A percentile compares a stretch with the other conserved stretches of the same genome.
These are phyloP conservation scores for Murina feae DNA, from an alignment of 2,113 vertebrate species.

Conservation along the genomic window DNA sequence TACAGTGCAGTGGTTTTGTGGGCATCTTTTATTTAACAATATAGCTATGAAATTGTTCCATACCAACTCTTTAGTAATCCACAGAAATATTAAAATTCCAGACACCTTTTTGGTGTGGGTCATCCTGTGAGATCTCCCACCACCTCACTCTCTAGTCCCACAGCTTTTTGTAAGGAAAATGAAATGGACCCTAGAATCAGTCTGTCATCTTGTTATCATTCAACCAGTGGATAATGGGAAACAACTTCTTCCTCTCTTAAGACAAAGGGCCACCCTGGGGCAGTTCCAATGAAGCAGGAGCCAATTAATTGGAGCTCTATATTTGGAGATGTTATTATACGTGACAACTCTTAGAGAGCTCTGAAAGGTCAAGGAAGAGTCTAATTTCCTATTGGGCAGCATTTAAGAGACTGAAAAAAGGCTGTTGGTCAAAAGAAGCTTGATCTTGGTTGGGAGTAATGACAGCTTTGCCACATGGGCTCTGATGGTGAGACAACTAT, in stretches of 20 bases:
- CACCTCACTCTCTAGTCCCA: neutral
- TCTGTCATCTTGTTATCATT: conserved; percentile 50
- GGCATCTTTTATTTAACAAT: neutral
- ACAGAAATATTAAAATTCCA: no score
- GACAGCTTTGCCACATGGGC: conserved; percentile 42
- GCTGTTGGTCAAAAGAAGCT: conserved; percentile 76
- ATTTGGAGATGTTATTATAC: neutral
- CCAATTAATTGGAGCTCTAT: neutral
- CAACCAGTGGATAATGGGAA: conserved; percentile 69
- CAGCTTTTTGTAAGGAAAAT: conserved; percentile 31
- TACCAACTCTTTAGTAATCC: neutral
- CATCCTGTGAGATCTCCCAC: neutral
- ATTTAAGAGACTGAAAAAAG: conserved; percentile 80
- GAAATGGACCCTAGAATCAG: conserved; percentile 9
- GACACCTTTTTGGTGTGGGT: neutral
- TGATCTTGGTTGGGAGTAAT: conserved; percentile 78
- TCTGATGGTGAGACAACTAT: conserved; percentile 11
- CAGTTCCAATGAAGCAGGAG: neutral
- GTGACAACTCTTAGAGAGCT: neutral
- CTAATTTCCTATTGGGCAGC: neutral
- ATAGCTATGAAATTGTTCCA: neutral
- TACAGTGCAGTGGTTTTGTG: neutral
- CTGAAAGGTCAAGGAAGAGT: neutral
- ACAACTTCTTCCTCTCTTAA: conserved; percentile 67
- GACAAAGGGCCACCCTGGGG: conserved; percentile 44